These are phyloP conservation scores for Eumeta japonica DNA, from an alignment of 1,140 invertebrate genomes.

Conservation along the genomic window DNA sequence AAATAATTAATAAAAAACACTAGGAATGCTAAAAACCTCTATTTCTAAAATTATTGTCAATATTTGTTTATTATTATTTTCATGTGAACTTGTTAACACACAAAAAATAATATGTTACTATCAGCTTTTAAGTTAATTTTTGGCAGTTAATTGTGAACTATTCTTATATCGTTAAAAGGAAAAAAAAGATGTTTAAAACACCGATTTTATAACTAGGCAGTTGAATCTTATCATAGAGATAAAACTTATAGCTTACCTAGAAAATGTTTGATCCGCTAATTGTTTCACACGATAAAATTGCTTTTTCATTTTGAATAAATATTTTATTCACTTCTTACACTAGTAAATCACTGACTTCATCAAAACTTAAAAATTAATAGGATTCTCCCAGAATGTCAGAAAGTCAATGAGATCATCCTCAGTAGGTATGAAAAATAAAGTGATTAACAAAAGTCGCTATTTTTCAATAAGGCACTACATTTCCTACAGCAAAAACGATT, in stretches of 20 bases:
- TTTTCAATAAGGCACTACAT: constrained; percentile 48
- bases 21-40: neutral
- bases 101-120: no score
- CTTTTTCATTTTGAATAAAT: constrained; percentile 70
- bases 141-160: no score
- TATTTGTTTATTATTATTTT: no score
- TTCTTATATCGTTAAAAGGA: no score
- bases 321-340: constrained; percentile 29
- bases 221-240: constrained; percentile 45
- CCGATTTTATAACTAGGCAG: constrained; percentile 12
- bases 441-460: constrained; percentile 3
- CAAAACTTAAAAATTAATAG: neutral
- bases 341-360: constrained; percentile 40
- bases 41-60: constrained; percentile 4
- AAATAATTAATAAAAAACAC: constrained; percentile 6
- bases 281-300: constrained; percentile 87
- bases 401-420: constrained; percentile 56
- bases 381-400: constrained; percentile 51
- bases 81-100: no score
- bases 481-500: no score
- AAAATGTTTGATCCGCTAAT: constrained; percentile 84
- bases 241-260: constrained; percentile 64
- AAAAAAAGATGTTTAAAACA: no score
- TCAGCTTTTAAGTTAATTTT: no score
- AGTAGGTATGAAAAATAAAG: constrained; percentile 21